Conservation (phyloP, 2,113 vertebrate species). For the Ceyx margarethae region DNA sequence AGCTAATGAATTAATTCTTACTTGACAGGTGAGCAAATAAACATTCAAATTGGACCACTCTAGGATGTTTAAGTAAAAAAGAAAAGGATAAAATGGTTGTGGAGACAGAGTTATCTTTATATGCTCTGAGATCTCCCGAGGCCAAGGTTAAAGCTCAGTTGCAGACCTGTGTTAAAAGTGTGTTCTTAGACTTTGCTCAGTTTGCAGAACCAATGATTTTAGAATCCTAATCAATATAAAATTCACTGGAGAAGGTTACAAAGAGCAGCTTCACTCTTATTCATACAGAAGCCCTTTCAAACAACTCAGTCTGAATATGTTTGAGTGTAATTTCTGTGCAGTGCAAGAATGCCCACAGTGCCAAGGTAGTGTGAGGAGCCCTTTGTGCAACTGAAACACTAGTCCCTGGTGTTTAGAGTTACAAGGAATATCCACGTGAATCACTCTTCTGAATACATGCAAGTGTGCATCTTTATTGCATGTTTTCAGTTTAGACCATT, state of each 20-base stretch:
- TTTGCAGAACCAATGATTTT: conserved; percentile 28
- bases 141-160: not conserved
- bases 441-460: not conserved
- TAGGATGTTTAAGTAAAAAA: conserved; percentile 1
- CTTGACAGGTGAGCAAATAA: not conserved
- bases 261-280: not conserved
- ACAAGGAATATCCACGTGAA: not conserved
- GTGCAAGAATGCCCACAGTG: not conserved
- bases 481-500: not conserved
- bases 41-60: not conserved
- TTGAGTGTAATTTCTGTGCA: not conserved
- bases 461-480: not conserved
- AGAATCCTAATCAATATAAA: conserved; percentile 1
- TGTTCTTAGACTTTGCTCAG: not conserved
- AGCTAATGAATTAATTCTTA: not conserved
- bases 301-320: not conserved
- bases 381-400: not conserved
- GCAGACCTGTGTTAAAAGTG: not conserved
- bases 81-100: not conserved
- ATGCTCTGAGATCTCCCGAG: not conserved
- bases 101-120: conserved; percentile 16
- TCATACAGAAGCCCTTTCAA: not conserved
- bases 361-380: not conserved
- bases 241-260: conserved; percentile 7
- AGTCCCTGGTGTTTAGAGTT: not conserved